phyloP scores from a whole-genome alignment of 2,797 vertebrate genomes.

The Pygocentrus nattereri region DNA sequence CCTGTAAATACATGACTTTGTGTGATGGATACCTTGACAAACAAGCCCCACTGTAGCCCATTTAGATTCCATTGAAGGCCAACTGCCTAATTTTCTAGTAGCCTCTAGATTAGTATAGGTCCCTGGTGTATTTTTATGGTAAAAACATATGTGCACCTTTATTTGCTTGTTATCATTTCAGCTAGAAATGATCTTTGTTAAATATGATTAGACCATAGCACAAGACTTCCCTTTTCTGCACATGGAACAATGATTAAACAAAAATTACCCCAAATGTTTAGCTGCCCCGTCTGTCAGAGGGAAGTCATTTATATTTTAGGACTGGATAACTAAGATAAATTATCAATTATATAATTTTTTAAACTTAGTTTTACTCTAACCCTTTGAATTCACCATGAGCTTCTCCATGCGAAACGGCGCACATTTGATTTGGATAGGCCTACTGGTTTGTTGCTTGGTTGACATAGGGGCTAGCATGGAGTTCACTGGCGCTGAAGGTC shows the following conservation, averaged over 20 bases:
- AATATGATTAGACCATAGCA: conserved; percentile 36
- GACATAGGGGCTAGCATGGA: conserved; percentile 90
- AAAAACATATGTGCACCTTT: not conserved
- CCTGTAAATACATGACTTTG: conserved; percentile 46
- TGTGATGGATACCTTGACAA: conserved; percentile 51
- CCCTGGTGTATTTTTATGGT: not conserved
- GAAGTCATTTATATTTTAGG: conserved; percentile 46
- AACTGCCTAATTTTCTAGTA: conserved; percentile 22
- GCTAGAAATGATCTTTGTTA: not conserved
- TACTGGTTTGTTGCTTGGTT: conserved; percentile 87
- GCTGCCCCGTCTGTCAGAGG: conserved; percentile 38
- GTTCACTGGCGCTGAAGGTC: conserved; percentile 94
- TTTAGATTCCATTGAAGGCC: conserved; percentile 39
- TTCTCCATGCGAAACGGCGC: conserved; percentile 69
- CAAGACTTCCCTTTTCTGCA: conserved; percentile 38
- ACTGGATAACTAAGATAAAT: conserved; percentile 33
- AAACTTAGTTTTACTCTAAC: conserved; percentile 36
- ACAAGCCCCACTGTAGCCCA: conserved; percentile 38
- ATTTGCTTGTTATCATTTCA: conserved; percentile 2
- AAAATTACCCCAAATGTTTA: conserved; percentile 46
- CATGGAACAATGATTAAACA: conserved; percentile 58
- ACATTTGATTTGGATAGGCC: conserved; percentile 83
- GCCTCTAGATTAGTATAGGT: conserved; percentile 1
- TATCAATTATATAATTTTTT: conserved; percentile 19
- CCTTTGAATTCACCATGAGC: conserved; percentile 64